Percentiles rank a stretch among this genome's conserved stretches.
These are phyloP conservation scores for Zaprionus kolodkinae DNA, from an alignment of 1,140 invertebrate genomes.

Conservation along the genomic window DNA sequence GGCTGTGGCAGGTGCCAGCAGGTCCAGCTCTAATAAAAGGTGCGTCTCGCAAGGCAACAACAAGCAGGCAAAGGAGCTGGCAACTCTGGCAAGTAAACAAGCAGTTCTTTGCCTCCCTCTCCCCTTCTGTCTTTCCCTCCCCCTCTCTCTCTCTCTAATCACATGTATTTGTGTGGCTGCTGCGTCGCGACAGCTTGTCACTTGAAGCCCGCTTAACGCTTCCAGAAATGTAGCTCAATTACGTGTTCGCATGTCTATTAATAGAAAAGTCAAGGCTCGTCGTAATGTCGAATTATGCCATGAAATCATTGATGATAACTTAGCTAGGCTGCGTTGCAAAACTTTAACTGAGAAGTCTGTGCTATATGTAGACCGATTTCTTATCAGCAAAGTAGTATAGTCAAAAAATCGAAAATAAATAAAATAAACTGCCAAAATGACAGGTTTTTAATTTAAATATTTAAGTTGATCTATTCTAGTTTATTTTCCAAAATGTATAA, in stretches of 20 bases:
- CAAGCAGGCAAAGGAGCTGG: constrained; percentile 49
- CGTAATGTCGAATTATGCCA: no score
- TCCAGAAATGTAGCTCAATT: constrained; percentile 5
- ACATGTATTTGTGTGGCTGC: constrained; percentile 14
- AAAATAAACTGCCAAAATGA: no score
- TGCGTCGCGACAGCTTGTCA: background rate
- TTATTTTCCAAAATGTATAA: no score
- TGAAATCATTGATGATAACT: no score
- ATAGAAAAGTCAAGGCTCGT: background rate
- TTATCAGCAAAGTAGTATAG: no score
- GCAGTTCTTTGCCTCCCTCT: background rate
- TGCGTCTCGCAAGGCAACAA: constrained; percentile 53
- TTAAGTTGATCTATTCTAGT: no score
- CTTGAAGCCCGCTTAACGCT: constrained; percentile 7
- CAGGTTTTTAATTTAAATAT: no score
- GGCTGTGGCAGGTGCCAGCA: constrained; percentile 7
- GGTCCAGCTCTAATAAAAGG: constrained; percentile 42
- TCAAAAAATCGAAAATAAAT: no score
- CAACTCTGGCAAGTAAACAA: constrained; percentile 13
- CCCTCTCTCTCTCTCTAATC: background rate
- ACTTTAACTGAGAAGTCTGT: no score
- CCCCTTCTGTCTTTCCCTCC: background rate
- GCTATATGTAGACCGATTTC: no score
- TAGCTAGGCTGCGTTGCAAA: background rate
- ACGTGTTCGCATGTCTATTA: constrained; percentile 5